Conservation (phyloP, 2,797 vertebrate genomes). For the Lepidocolaptes lacrymiger region DNA sequence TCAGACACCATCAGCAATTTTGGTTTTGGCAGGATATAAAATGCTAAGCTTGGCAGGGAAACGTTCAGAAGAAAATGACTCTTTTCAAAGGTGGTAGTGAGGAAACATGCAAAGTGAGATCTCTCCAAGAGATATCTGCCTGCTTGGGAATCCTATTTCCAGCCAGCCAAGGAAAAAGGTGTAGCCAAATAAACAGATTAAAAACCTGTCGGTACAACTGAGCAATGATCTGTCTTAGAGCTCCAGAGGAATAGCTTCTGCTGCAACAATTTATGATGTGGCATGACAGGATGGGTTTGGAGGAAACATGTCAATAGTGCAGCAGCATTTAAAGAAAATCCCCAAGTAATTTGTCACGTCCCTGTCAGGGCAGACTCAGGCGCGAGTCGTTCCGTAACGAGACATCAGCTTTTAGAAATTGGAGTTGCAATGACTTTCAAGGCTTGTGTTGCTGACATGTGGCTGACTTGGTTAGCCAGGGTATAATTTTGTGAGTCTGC, state of each 20-base stretch:
- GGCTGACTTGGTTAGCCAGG: neutral
- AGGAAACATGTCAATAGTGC: neutral
- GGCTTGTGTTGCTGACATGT: neutral
- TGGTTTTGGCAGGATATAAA: neutral
- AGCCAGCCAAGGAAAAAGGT: neutral
- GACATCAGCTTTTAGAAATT: neutral
- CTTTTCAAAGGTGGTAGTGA: neutral
- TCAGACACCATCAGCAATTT: fast-evolving
- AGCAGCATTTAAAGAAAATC: neutral
- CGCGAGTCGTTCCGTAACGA: fast-evolving
- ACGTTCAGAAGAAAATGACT: neutral
- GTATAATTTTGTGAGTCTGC: neutral
- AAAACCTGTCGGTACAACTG: neutral
- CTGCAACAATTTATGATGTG: neutral
- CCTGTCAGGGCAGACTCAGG: neutral
- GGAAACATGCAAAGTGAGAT: neutral
- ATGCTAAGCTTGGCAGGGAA: neutral
- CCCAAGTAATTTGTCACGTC: neutral
- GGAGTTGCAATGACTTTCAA: neutral
- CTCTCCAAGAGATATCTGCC: neutral
- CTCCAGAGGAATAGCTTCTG: neutral
- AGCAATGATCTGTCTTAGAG: neutral
- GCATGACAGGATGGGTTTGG: neutral
- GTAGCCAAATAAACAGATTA: conserved; percentile 9
- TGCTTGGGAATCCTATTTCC: neutral